A percentile compares a stretch with the other conserved stretches of the same genome.
These are phyloP conservation scores for Hybognathus amarus DNA, from an alignment of 2,797 vertebrate species.

Conservation along the genomic window DNA sequence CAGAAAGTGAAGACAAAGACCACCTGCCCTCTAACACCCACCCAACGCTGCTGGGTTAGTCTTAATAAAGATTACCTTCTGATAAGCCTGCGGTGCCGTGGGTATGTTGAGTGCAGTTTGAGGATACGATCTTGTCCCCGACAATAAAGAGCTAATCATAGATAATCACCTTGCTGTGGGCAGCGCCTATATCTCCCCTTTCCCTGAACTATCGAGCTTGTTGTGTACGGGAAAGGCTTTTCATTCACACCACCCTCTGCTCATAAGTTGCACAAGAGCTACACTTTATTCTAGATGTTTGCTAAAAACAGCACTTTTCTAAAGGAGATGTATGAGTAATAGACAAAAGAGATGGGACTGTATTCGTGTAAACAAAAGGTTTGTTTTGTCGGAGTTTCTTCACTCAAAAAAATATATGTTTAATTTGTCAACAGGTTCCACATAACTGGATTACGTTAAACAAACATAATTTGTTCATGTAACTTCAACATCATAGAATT, in stretches of 20 bases:
- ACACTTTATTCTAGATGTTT: slow-evolving; percentile 34
- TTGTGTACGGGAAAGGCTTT: slow-evolving; percentile 41
- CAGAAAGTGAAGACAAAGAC: slow-evolving; percentile 19
- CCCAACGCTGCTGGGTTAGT: slow-evolving; percentile 15
- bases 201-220: slow-evolving; percentile 49
- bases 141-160: slow-evolving; percentile 66
- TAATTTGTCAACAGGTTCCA: no score
- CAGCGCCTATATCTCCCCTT: slow-evolving; percentile 37
- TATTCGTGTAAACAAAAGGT: slow-evolving; percentile 13
- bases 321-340: slow-evolving; percentile 22
- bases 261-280: slow-evolving; percentile 22
- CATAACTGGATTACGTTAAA: no score
- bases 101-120: slow-evolving; percentile 52
- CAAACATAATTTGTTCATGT: no score
- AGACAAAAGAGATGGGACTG: neutral
- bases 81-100: slow-evolving; percentile 63
- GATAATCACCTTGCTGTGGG: slow-evolving; percentile 66
- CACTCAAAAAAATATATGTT: no score
- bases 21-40: slow-evolving; percentile 46
- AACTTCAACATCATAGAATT: no score
- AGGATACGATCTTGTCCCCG: slow-evolving; percentile 52
- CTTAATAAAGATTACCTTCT: slow-evolving; percentile 52
- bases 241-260: slow-evolving; percentile 65
- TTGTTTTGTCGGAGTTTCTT: slow-evolving; percentile 16
- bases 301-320: slow-evolving; percentile 8